Evolutionary conservation across 2,888 invertebrate genomes (phyloP), one percentile per base, ranked within the genome.

Genomic region (Chrysina gloriosa): DNA sequence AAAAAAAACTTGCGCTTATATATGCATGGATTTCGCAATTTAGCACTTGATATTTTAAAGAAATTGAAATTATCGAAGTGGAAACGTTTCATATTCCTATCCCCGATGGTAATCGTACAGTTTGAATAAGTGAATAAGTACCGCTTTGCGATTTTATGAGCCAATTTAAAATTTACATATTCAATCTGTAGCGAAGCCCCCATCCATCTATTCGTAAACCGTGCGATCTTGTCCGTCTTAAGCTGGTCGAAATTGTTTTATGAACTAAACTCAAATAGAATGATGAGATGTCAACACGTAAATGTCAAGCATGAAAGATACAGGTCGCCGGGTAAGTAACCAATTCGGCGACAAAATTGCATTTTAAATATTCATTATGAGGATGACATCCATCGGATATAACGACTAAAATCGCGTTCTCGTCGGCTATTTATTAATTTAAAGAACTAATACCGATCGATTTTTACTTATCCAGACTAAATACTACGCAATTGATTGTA

Each of bases 151-250:
- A 39, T 39, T 58, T 25, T 39, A 25, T 16, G 11, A 14, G 58
- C 39, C 39, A 58, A 58, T 58, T 39, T 58, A 23, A 58, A 58
- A 58, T 58, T 58, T 58, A 39, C 58, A 58, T 58, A 58, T 58
- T 58, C 58, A 58, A 58, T 58, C 27, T 58, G 5, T 39, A 21
- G 6, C 36, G 25, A 14, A 14, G 23, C 39, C 23, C 39, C 39
- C 39, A 7, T 52, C 31, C 9, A 52, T 52, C 52, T 29, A 29
- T 21, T 29, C 16, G 23, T 56, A 39, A 58, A 58, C 39, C 42
- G 11, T 23, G 27, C 39, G 25, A 39, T 39, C 19, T 56, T 56
- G n/a, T 56, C 36, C 39, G n/a, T 56, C 36, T 14, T 58, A 36
- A 58, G 39, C 25, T 23, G 25, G 11, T 16, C 23, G 36, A 58